Evolutionary conservation across 2,797 vertebrate species (phyloP).

Genomic region (Buceros bicornis): DNA sequence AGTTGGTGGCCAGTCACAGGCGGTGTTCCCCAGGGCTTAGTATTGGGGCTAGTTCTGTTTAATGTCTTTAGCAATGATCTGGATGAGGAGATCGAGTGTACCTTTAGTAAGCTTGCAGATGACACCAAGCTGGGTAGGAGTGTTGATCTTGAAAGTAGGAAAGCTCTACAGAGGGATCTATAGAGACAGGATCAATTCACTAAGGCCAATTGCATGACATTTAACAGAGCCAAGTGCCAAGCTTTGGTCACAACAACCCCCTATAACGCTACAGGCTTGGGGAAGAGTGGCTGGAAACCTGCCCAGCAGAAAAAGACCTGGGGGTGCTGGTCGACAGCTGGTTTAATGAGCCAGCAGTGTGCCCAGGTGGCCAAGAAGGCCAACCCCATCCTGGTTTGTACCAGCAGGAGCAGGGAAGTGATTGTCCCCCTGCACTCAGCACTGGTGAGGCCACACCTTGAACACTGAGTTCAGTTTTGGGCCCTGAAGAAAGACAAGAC

Average conservation of each 20-base stretch:
- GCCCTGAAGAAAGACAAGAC: too few relatives aligned
- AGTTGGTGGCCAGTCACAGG: fast-evolving
- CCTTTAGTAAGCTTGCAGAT: not conserved
- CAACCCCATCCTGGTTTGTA: not conserved
- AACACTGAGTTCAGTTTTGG: not conserved
- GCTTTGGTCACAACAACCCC: not conserved
- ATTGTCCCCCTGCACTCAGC: not conserved
- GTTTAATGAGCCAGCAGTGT: not conserved
- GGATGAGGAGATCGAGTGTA: fast-evolving
- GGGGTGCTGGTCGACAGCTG: not conserved
- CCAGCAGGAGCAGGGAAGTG: not conserved
- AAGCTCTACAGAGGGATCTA: not conserved
- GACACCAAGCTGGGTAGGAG: not conserved
- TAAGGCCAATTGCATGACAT: fast-evolving
- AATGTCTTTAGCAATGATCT: not conserved
- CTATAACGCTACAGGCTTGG: fast-evolving
- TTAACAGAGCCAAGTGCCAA: fast-evolving
- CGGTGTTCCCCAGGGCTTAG: not conserved
- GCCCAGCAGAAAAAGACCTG: not conserved
- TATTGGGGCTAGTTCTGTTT: fast-evolving
- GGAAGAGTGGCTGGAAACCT: not conserved
- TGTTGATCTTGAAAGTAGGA: not conserved
- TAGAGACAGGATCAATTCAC: not conserved
- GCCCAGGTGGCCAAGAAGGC: not conserved
- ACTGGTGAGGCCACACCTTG: fast-evolving